These are phyloP conservation scores for Melanotaenia maccullochi DNA, from an alignment of 2,797 vertebrate genomes.

Conservation along the genomic window DNA sequence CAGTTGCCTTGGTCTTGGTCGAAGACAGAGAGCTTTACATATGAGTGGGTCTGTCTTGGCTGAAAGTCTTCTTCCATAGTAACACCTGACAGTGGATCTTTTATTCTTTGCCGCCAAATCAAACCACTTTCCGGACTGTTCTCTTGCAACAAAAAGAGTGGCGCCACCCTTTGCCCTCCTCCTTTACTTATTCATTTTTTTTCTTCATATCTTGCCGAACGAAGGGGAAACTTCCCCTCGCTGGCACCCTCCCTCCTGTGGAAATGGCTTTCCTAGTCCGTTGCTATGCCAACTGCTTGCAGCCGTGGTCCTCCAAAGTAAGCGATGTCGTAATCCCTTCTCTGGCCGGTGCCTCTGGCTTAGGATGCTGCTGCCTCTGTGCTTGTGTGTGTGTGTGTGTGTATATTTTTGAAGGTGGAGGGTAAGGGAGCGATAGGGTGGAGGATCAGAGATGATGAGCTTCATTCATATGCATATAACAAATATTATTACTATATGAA, in stretches of 20 bases:
- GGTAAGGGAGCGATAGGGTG: conserved; percentile 35
- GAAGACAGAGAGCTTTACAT: conserved; percentile 8
- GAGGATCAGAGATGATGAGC: conserved; percentile 32
- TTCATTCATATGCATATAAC: conserved; percentile 46
- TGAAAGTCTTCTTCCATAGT: conserved; percentile 23
- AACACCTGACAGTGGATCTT: conserved; percentile 26
- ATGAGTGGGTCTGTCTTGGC: conserved; percentile 35
- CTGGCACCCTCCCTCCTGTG: conserved; percentile 72
- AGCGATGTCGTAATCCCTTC: conserved; percentile 87
- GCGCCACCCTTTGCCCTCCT: conserved; percentile 23
- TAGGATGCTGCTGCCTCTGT: conserved; percentile 42
- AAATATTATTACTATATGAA: background rate
- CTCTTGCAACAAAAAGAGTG: conserved; percentile 26
- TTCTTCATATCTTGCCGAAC: conserved; percentile 67
- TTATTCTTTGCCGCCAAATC: conserved; percentile 6
- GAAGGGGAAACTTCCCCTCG: conserved; percentile 87
- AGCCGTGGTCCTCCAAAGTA: conserved; percentile 99
- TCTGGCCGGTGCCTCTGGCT: conserved; percentile 62
- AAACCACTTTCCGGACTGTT: conserved; percentile 20
- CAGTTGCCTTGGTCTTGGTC: conserved; percentile 7
- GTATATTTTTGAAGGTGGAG: conserved; percentile 34
- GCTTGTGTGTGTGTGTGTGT: conserved; percentile 28
- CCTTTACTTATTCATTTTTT: conserved; percentile 33
- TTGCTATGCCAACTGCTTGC: conserved; percentile 99
- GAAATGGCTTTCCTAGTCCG: conserved; percentile 99